phyloP scores from a whole-genome alignment of 2,797 vertebrate species.

The Aselliscus stoliczkanus region DNA sequence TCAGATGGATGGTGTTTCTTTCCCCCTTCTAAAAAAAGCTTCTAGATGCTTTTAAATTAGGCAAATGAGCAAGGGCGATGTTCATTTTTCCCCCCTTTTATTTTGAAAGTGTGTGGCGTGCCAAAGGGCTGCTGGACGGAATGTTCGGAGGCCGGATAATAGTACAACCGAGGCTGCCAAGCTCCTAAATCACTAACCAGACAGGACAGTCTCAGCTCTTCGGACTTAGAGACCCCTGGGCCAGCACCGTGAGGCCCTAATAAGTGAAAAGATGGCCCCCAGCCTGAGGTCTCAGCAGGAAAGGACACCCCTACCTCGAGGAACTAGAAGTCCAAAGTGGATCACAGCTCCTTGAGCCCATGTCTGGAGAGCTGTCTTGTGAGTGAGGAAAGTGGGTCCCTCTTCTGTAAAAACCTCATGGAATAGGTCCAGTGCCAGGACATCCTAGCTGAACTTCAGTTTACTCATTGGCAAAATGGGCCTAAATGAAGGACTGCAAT shows the following conservation, averaged over 20 bases:
- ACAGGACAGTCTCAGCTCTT: neutral
- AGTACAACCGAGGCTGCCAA: conserved; percentile 34
- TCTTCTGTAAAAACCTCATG: neutral
- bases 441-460: neutral
- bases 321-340: neutral
- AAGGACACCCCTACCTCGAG: neutral
- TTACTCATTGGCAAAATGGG: neutral
- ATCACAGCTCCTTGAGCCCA: neutral
- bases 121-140: conserved; percentile 59
- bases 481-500: neutral
- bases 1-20: conserved; percentile 9
- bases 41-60: conserved; percentile 64
- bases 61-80: conserved; percentile 48
- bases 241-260: neutral
- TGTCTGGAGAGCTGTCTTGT: neutral
- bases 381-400: neutral
- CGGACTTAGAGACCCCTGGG: neutral
- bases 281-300: neutral
- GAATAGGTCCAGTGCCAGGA: neutral
- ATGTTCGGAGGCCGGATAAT: conserved; percentile 54
- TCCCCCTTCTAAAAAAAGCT: conserved; percentile 22
- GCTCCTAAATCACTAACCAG: conserved; percentile 37
- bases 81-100: conserved; percentile 12
- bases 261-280: neutral
- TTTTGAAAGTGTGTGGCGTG: conserved; percentile 18